These are phyloP conservation scores for Parauchenoglanis ngamensis DNA, from an alignment of 2,797 vertebrate species.

Conservation along the genomic window DNA sequence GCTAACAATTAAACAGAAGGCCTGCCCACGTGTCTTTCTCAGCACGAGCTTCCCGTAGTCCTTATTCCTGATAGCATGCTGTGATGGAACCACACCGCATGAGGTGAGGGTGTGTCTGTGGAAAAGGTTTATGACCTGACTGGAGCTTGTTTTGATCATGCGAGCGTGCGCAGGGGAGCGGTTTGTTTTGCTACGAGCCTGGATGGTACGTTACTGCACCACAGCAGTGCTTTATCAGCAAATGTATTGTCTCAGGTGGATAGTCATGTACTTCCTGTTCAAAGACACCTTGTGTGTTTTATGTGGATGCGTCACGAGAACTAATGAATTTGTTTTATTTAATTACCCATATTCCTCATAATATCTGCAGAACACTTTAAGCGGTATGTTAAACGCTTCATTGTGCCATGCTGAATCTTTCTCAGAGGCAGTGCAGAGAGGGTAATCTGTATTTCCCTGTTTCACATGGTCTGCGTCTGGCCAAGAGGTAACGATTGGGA, in stretches of 20 bases:
- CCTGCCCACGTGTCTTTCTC: background rate
- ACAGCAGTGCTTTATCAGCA: slow-evolving; percentile 24
- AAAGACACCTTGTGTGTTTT: background rate
- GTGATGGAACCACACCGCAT: background rate
- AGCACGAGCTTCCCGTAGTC: background rate
- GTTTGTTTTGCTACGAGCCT: slow-evolving; percentile 7
- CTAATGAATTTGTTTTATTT: background rate
- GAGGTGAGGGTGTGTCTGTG: slow-evolving; percentile 18
- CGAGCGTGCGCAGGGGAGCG: slow-evolving; percentile 1
- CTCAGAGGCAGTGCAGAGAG: background rate
- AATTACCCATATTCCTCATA: background rate
- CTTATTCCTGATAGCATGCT: background rate
- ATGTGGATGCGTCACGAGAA: background rate
- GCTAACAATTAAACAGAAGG: slow-evolving; percentile 15
- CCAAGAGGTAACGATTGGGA: background rate
- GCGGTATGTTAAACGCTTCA: background rate
- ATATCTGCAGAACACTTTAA: background rate
- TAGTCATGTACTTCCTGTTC: background rate
- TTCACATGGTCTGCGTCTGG: background rate
- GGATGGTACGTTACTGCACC: background rate
- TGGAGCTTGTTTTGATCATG: slow-evolving; percentile 15
- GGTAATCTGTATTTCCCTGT: background rate
- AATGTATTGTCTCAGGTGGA: slow-evolving; percentile 14
- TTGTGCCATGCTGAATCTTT: background rate
- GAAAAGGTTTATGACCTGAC: slow-evolving; percentile 5